Percentiles rank a stretch among this genome's conserved stretches.
Evolutionary conservation across 2,113 vertebrate genomes (phyloP).

Genomic region (Prochilodus magdalenae): DNA sequence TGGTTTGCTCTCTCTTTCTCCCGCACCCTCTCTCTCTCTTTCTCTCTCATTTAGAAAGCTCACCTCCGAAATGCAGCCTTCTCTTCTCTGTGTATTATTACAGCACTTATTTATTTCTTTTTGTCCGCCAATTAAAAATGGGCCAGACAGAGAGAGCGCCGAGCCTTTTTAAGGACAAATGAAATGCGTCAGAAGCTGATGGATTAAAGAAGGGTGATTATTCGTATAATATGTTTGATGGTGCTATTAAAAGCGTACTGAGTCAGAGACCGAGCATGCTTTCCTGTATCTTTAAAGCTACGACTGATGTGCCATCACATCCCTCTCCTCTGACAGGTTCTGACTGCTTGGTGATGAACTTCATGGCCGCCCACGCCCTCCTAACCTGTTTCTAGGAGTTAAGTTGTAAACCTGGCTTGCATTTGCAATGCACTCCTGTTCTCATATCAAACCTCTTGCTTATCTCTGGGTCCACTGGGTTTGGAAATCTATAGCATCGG

Average conservation of each 20-base stretch:
- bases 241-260: conserved; percentile 10
- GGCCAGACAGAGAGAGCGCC: conserved; percentile 3
- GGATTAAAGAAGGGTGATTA: conserved; percentile 17
- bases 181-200: conserved; percentile 31
- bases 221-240: conserved; percentile 35
- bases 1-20: background rate
- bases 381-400: too few species aligned
- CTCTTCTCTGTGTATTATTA: background rate
- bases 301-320: too few species aligned
- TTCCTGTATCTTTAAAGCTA: background rate
- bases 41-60: background rate
- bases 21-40: too few species aligned
- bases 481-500: too few species aligned
- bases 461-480: too few species aligned
- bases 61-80: conserved; percentile 13
- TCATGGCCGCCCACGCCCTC: too few species aligned
- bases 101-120: conserved; percentile 23
- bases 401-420: too few species aligned
- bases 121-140: background rate
- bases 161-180: conserved; percentile 12
- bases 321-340: too few species aligned
- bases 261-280: conserved; percentile 2
- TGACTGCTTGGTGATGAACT: too few species aligned
- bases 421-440: too few species aligned
- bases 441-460: too few species aligned